Evolutionary conservation across 2,888 invertebrate genomes (phyloP).

Genomic region (Strigamia maritima): DNA sequence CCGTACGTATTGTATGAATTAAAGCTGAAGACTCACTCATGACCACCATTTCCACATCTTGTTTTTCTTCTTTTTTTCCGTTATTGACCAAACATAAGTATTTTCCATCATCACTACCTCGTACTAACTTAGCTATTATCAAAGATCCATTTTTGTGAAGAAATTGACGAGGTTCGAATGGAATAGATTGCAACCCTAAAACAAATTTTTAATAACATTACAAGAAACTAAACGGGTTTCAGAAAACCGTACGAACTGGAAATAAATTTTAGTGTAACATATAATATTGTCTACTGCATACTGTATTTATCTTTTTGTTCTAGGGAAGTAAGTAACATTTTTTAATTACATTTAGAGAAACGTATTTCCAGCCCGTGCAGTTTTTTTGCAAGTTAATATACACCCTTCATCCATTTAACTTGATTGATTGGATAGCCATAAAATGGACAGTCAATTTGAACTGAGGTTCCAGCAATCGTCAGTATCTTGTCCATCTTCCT

Average conservation of each 20-base stretch:
- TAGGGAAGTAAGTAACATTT: too few species aligned
- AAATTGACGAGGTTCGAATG: constrained; percentile 20
- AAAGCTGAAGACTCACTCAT: constrained; percentile 38
- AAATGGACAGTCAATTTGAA: constrained; percentile 20
- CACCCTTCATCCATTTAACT: constrained; percentile 22
- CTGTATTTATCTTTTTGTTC: neutral
- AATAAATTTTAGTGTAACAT: neutral
- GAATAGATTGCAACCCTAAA: constrained; percentile 7
- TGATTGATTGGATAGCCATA: constrained; percentile 18
- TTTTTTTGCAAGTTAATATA: neutral
- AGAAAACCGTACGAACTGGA: neutral
- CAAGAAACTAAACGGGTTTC: neutral
- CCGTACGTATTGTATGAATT: too few species aligned
- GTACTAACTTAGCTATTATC: neutral
- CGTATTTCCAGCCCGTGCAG: neutral
- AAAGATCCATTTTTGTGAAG: constrained; percentile 31
- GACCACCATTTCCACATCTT: constrained; percentile 30
- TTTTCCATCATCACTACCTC: constrained; percentile 23
- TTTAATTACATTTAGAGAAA: too few species aligned
- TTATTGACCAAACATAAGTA: constrained; percentile 24
- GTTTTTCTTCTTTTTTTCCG: constrained; percentile 1
- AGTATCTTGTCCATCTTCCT: constrained; percentile 9
- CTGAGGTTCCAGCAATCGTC: neutral
- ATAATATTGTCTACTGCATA: neutral
- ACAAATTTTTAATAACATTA: neutral